Evolutionary conservation across 2,888 invertebrate species (phyloP).

Genomic region (Spisula subtruncata): DNA sequence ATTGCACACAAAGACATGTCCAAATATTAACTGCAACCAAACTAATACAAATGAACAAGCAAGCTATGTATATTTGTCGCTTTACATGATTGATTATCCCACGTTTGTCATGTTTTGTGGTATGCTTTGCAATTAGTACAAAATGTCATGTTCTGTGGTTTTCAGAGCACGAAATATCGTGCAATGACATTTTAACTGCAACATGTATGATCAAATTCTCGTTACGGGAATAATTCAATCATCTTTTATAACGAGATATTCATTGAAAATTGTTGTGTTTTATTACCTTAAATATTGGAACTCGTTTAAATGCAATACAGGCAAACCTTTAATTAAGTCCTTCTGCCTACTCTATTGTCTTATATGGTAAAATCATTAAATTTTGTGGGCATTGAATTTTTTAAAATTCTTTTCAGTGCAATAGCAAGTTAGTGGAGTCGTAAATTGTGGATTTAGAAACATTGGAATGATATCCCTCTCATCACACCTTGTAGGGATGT

Average conservation of each 20-base stretch:
- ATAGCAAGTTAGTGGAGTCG: too few species aligned
- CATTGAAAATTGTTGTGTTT: not conserved
- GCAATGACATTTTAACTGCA: slow-evolving; percentile 16
- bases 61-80: not conserved
- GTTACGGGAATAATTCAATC: not conserved
- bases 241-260: not conserved
- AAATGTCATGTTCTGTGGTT: not conserved
- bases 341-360: too few species aligned
- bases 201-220: not conserved
- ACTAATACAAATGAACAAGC: not conserved
- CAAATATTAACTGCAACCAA: too few species aligned
- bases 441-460: too few species aligned
- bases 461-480: too few species aligned
- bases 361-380: too few species aligned
- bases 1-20: not conserved
- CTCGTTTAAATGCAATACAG: too few species aligned
- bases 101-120: not conserved
- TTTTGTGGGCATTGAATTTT: too few species aligned
- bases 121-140: not conserved
- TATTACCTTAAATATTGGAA: too few species aligned
- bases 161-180: not conserved
- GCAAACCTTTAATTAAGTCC: too few species aligned
- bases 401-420: too few species aligned
- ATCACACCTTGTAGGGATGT: too few species aligned
- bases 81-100: not conserved